Evolutionary conservation across 35 echinoderm and acorn worm species (phyloP).

Genomic region (Ophioderma brevispina): DNA sequence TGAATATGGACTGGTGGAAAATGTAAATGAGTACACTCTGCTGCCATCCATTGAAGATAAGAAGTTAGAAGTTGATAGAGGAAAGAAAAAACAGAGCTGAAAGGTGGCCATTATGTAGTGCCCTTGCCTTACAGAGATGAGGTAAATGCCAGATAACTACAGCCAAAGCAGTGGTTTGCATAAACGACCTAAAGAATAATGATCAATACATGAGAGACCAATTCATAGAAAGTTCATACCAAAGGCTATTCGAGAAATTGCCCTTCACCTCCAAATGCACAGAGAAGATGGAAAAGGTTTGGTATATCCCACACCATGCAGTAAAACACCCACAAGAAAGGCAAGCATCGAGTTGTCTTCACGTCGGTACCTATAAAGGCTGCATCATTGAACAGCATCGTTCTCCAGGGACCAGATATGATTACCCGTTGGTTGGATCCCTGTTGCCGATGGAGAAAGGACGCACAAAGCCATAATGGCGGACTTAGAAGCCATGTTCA

Average conservation of each 20-base stretch:
- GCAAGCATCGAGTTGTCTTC: slow-evolving; percentile 29
- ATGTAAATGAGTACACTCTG: neutral
- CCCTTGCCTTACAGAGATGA: neutral
- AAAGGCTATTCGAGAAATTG: slow-evolving; percentile 54
- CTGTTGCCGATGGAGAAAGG: slow-evolving; percentile 21
- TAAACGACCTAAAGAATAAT: neutral
- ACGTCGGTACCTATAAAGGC: slow-evolving; percentile 1
- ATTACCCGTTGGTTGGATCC: slow-evolving; percentile 13
- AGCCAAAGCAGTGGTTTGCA: neutral
- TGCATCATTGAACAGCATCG: neutral
- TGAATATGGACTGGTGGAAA: slow-evolving; percentile 1
- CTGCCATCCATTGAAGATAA: slow-evolving; percentile 26
- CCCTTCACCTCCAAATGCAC: neutral
- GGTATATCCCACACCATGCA: slow-evolving; percentile 50
- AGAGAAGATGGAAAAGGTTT: neutral
- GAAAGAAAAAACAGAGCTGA: neutral
- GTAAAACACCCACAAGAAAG: slow-evolving; percentile 20
- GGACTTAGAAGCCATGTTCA: slow-evolving; percentile 50
- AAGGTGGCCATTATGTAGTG: slow-evolving; percentile 27
- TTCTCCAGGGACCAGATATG: slow-evolving; percentile 26
- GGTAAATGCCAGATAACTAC: slow-evolving; percentile 45
- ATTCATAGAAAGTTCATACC: slow-evolving; percentile 25
- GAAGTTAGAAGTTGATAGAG: slow-evolving; percentile 24
- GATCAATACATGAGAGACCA: slow-evolving; percentile 7
- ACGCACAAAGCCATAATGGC: slow-evolving; percentile 24